Evolutionary conservation across 2,113 vertebrate species (phyloP).

Genomic region (Alligator sinensis): DNA sequence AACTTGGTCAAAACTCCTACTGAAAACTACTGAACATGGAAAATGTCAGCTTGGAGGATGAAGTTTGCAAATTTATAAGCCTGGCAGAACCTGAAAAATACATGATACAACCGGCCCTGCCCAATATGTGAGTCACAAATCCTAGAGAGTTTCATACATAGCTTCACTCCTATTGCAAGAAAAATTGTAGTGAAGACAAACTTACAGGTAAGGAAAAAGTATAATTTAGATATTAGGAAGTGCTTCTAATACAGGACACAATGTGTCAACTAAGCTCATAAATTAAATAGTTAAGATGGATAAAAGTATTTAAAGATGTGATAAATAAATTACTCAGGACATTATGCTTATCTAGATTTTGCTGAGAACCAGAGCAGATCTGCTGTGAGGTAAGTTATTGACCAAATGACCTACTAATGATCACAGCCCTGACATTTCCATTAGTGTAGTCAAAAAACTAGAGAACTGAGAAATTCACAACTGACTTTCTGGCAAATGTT

Average conservation of each 20-base stretch:
- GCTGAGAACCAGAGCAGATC: neutral
- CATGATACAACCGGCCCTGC: neutral
- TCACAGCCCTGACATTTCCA: neutral
- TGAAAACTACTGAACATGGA: neutral
- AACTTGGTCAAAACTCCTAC: neutral
- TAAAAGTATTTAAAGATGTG: slow-evolving; percentile 2
- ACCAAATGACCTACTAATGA: neutral
- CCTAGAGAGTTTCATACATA: neutral
- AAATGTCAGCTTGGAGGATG: neutral
- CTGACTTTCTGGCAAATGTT: neutral
- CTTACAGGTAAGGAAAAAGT: slow-evolving; percentile 17
- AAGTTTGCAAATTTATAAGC: neutral
- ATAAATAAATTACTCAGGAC: neutral
- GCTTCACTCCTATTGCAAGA: neutral
- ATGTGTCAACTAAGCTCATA: neutral
- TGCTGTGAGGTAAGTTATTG: neutral
- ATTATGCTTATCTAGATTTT: neutral
- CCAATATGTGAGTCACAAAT: neutral
- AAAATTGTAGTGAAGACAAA: neutral
- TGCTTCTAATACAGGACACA: neutral
- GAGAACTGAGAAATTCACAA: neutral
- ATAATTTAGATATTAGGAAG: neutral
- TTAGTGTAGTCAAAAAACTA: neutral
- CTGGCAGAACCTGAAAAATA: neutral
- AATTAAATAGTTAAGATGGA: slow-evolving; percentile 3